A percentile compares a stretch with the other conserved stretches of the same genome.
Evolutionary conservation across 2,888 invertebrate genomes (phyloP).

Genomic region (Crepidodera aurea): DNA sequence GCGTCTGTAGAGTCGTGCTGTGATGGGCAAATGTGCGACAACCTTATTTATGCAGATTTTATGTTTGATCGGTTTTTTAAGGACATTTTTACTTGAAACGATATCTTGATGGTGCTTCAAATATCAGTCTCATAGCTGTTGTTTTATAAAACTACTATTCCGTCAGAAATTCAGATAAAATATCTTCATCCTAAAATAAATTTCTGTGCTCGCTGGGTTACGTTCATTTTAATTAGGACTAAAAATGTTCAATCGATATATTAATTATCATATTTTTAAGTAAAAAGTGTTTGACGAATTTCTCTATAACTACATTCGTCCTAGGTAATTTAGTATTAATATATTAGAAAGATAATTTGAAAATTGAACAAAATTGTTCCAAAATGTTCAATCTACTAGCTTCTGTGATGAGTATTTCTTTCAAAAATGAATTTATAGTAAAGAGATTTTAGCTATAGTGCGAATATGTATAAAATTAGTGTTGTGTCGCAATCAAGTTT

Average conservation of each 20-base stretch:
- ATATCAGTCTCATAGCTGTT: no score
- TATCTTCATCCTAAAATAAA: no score
- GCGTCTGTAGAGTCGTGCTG: no score
- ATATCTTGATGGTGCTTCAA: no score
- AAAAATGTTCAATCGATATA: not conserved
- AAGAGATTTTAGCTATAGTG: constrained; percentile 40
- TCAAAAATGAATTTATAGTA: constrained; percentile 50
- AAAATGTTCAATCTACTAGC: constrained; percentile 53
- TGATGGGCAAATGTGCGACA: no score
- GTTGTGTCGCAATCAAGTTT: constrained; percentile 55
- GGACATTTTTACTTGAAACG: no score
- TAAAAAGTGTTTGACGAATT: not conserved
- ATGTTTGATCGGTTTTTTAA: no score
- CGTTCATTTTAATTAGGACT: not conserved
- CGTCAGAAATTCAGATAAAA: no score
- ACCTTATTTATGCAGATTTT: no score
- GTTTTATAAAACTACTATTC: no score
- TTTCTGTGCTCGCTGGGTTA: no score
- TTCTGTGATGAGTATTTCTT: constrained; percentile 61
- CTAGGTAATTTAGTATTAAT: not conserved
- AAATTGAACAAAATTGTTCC: constrained; percentile 43
- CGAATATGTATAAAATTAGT: constrained; percentile 34
- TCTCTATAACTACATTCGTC: not conserved
- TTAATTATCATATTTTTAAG: not conserved
- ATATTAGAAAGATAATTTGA: not conserved